phyloP scores from a whole-genome alignment of 2,797 vertebrate genomes.

The Argentina silus region DNA sequence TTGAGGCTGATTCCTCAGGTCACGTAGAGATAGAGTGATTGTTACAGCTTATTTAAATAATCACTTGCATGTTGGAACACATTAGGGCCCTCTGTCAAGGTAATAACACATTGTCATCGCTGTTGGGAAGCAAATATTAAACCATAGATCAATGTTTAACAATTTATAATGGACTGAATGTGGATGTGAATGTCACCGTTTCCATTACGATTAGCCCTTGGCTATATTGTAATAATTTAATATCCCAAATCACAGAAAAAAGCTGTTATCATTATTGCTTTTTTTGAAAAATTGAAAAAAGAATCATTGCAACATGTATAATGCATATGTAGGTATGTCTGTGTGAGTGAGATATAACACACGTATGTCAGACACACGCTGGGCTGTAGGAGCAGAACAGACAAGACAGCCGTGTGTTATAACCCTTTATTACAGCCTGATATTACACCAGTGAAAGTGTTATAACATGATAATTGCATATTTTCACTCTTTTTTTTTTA shows the following conservation, averaged over 20 bases:
- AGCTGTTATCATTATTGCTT: slow-evolving; percentile 70
- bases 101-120: slow-evolving; percentile 76
- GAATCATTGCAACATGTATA: slow-evolving; percentile 55
- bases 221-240: slow-evolving; percentile 79
- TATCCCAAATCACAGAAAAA: slow-evolving; percentile 69
- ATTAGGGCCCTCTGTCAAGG: slow-evolving; percentile 76
- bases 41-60: slow-evolving; percentile 78
- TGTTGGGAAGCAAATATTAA: slow-evolving; percentile 81
- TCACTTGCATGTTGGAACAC: slow-evolving; percentile 66
- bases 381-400: too few relatives aligned
- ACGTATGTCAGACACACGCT: too few relatives aligned
- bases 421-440: too few relatives aligned
- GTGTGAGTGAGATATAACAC: slow-evolving; percentile 22
- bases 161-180: slow-evolving; percentile 78
- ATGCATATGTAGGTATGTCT: slow-evolving; percentile 44
- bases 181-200: slow-evolving; percentile 73
- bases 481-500: too few relatives aligned
- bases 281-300: slow-evolving; percentile 69
- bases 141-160: slow-evolving; percentile 83
- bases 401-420: too few relatives aligned
- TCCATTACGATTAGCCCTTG: slow-evolving; percentile 75
- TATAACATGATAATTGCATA: too few relatives aligned
- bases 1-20: slow-evolving; percentile 50
- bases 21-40: slow-evolving; percentile 67
- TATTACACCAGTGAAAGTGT: too few relatives aligned